Percentiles rank a stretch among this genome's conserved stretches.
Evolutionary conservation across 2,888 invertebrate genomes (phyloP).

Genomic region (Diabrotica balteata): DNA sequence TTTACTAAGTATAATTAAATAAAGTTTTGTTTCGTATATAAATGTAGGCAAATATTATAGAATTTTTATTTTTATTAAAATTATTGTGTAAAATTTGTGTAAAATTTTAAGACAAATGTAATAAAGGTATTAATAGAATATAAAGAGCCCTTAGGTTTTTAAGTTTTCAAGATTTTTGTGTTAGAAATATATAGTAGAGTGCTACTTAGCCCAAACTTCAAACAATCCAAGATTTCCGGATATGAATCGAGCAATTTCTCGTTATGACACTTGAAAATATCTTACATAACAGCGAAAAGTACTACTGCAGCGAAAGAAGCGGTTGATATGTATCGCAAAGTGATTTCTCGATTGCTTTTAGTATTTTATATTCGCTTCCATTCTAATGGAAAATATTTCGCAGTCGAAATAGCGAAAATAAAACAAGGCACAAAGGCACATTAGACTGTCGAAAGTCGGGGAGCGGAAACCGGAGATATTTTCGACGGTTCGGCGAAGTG

Average conservation of each 20-base stretch:
- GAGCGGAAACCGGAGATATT: constrained; percentile 18
- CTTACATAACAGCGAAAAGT: constrained; percentile 5
- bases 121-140: no score
- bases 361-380: constrained; percentile 17
- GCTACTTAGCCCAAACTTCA: no score
- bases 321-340: constrained; percentile 23
- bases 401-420: constrained; percentile 9
- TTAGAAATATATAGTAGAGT: no score
- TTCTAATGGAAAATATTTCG: constrained; percentile 26
- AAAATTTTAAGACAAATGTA: no score
- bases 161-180: no score
- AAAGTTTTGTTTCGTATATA: no score
- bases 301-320: constrained; percentile 3
- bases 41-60: no score
- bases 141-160: no score
- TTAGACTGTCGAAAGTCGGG: constrained; percentile 15
- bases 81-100: no score
- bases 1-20: no score
- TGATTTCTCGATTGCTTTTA: constrained; percentile 26
- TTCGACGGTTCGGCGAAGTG: constrained; percentile 8
- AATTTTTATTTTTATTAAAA: no score
- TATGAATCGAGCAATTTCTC: constrained; percentile 6
- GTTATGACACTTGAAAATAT: constrained; percentile 22
- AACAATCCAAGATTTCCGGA: no score
- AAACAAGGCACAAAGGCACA: constrained; percentile 11